Conservation (phyloP, 2,113 vertebrate genomes). For the Coryphaenoides rupestris region DNA sequence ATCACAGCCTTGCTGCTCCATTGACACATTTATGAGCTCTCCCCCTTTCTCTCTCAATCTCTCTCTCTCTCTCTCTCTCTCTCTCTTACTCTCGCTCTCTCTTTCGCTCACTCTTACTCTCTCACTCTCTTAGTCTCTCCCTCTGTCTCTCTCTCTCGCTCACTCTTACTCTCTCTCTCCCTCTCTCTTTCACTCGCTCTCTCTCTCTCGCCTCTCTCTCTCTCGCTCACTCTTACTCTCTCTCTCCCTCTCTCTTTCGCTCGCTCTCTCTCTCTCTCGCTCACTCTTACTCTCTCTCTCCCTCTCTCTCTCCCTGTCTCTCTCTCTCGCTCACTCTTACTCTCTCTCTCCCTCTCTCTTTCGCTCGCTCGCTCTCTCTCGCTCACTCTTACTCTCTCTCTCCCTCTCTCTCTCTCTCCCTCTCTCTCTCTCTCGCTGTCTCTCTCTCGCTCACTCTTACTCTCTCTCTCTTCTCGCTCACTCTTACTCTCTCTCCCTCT, state of each 20-base stretch:
- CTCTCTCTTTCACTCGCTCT: constrained; percentile 6
- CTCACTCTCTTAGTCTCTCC: too few species aligned
- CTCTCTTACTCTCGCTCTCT: constrained; percentile 20
- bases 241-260: constrained; percentile 15
- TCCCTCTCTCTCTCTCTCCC: constrained; percentile 8
- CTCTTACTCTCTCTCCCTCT: too few species aligned
- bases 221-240: background rate
- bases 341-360: too few species aligned
- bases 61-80: constrained; percentile 8
- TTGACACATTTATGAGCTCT: constrained; percentile 3
- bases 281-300: constrained; percentile 8
- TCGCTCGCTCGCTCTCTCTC: constrained; percentile 13
- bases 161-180: constrained; percentile 6
- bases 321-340: background rate
- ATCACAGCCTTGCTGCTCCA: constrained; percentile 24
- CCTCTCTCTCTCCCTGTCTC: constrained; percentile 23
- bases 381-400: constrained; percentile 21
- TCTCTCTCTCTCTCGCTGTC: constrained; percentile 24
- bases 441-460: background rate
- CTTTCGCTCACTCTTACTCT: background rate
- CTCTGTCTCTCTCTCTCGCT: constrained; percentile 15
- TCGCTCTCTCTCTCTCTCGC: constrained; percentile 22
- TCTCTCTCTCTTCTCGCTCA: too few species aligned
- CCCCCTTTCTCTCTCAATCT: constrained; percentile 17
- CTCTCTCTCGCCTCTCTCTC: constrained; percentile 19